Percentiles rank a stretch among this genome's conserved stretches.
Evolutionary conservation across 2,797 vertebrate genomes (phyloP).

Genomic region (Triplophysa yarkandensis): DNA sequence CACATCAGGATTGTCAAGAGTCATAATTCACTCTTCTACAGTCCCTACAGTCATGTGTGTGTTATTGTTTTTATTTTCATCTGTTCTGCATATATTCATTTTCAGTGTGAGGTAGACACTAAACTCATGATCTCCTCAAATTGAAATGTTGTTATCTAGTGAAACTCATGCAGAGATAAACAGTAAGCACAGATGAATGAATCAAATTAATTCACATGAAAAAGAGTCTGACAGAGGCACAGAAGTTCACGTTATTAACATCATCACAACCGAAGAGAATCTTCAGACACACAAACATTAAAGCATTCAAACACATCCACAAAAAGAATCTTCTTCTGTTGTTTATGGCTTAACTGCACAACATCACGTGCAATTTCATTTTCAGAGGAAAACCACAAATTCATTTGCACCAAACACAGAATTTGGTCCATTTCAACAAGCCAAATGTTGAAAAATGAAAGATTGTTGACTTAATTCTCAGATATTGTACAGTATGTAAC

Average conservation of each 20-base stretch:
- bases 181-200: not conserved
- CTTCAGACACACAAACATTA: too few species aligned
- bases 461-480: conserved; percentile 11
- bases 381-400: not conserved
- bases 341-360: conserved; percentile 47
- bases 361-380: conserved; percentile 29
- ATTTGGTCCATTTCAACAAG: conserved; percentile 40
- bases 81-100: not conserved
- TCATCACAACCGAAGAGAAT: not conserved
- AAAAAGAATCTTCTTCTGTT: not conserved
- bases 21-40: not conserved
- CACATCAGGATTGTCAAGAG: too few species aligned
- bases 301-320: not conserved
- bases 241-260: not conserved
- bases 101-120: not conserved
- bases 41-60: not conserved
- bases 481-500: conserved; percentile 8
- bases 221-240: conserved; percentile 5
- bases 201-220: not conserved
- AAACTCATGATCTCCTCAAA: not conserved
- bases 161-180: conserved; percentile 26
- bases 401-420: conserved; percentile 6
- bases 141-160: not conserved
- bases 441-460: not conserved
- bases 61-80: not conserved